Conservation (phyloP, 2,888 invertebrate genomes). For the Lacanobia wlatinum region DNA sequence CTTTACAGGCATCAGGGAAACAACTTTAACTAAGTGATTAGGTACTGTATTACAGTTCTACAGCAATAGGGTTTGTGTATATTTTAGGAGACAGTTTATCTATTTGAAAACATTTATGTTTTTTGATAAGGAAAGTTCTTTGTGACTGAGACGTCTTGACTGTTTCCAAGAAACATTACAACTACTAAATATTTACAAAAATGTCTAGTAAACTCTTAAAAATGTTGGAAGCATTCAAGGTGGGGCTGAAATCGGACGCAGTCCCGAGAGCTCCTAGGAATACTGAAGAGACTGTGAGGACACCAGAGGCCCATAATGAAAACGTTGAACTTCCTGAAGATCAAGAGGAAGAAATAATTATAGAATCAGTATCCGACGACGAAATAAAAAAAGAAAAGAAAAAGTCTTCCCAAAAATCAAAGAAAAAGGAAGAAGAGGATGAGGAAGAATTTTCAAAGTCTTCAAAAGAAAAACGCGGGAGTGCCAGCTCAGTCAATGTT, state of each 20-base stretch:
- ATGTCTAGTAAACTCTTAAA: slow-evolving; percentile 72
- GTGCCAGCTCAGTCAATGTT: slow-evolving; percentile 79
- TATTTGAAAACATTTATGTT: slow-evolving; percentile 5
- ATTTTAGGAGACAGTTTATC: neutral
- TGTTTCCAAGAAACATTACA: slow-evolving; percentile 32
- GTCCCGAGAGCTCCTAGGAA: slow-evolving; percentile 87
- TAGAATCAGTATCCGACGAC: slow-evolving; percentile 70
- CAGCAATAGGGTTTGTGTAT: neutral
- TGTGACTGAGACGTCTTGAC: too few relatives aligned
- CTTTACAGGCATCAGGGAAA: neutral
- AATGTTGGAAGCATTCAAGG: slow-evolving; percentile 82
- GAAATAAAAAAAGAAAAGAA: slow-evolving; percentile 71
- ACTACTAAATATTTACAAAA: slow-evolving; percentile 25
- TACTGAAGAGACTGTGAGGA: slow-evolving; percentile 54
- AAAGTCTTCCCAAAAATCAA: slow-evolving; percentile 68
- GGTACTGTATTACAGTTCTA: neutral
- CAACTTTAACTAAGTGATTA: slow-evolving; percentile 9
- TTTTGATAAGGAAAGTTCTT: slow-evolving; percentile 36
- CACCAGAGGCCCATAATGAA: slow-evolving; percentile 64
- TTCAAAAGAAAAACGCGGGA: slow-evolving; percentile 65
- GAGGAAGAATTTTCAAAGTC: slow-evolving; percentile 60
- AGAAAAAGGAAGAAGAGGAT: slow-evolving; percentile 59
- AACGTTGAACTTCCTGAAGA: slow-evolving; percentile 68
- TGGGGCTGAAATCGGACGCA: slow-evolving; percentile 88
- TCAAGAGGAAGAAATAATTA: slow-evolving; percentile 75